Evolutionary conservation across 2,113 vertebrate genomes (phyloP).

Genomic region (Ivindomyrus marchei): DNA sequence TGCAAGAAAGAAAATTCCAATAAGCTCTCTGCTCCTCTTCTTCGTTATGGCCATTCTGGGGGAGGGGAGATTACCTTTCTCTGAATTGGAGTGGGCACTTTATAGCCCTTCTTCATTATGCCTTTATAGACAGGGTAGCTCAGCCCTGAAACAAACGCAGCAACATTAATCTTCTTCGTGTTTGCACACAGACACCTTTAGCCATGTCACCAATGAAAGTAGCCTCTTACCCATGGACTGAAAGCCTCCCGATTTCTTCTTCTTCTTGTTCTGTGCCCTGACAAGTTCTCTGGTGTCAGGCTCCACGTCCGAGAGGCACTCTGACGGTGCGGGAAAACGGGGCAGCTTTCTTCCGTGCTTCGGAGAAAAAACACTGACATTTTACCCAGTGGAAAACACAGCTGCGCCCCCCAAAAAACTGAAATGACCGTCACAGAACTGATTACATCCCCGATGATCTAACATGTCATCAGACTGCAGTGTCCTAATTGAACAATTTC

Average conservation of each 20-base stretch:
- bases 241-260: conserved; percentile 97
- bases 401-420: neutral
- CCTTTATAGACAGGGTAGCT: conserved; percentile 89
- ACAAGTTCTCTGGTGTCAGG: conserved; percentile 79
- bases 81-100: conserved; percentile 94
- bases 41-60: neutral
- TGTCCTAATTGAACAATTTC: neutral
- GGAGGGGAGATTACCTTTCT: conserved; percentile 67
- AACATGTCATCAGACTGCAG: neutral
- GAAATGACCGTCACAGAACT: neutral
- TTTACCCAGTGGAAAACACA: neutral
- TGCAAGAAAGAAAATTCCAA: neutral
- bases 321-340: conserved; percentile 58
- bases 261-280: conserved; percentile 91
- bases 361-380: neutral
- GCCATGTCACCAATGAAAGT: neutral
- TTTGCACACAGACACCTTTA: neutral
- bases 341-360: conserved; percentile 54
- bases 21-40: neutral
- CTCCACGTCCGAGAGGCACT: conserved; percentile 73
- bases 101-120: conserved; percentile 95
- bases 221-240: conserved; percentile 85
- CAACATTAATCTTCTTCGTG: neutral
- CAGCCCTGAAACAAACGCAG: conserved; percentile 62
- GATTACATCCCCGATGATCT: neutral